Conservation (phyloP, 2,797 vertebrate genomes). For the Mus spretus region DNA sequence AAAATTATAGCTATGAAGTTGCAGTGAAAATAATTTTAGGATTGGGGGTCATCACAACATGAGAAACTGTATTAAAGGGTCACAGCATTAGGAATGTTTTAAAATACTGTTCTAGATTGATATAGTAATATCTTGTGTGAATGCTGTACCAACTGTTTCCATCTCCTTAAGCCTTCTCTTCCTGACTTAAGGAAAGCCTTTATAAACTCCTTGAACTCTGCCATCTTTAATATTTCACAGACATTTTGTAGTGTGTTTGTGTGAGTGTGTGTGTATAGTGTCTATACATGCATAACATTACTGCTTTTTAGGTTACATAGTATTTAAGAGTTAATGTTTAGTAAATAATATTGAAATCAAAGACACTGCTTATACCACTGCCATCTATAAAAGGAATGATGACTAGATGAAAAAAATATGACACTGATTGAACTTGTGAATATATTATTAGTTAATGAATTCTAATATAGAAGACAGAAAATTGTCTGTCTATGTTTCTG, state of each 20-base stretch:
- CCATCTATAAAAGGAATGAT: neutral
- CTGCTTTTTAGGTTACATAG: neutral
- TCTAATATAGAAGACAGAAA: neutral
- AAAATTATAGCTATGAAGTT: neutral
- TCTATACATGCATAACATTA: neutral
- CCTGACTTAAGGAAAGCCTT: neutral
- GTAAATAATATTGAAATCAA: neutral
- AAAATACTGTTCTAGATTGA: neutral
- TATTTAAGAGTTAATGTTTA: neutral
- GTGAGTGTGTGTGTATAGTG: neutral
- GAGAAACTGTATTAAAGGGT: neutral
- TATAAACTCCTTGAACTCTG: neutral
- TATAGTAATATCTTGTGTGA: neutral
- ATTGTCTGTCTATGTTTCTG: neutral
- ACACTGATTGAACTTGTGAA: neutral
- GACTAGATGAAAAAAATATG: neutral
- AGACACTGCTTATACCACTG: neutral
- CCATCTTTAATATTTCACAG: neutral
- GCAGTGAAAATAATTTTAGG: neutral
- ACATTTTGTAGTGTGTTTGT: neutral
- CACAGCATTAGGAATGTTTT: neutral
- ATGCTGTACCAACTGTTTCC: too few species aligned
- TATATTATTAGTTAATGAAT: neutral
- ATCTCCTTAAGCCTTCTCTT: neutral
- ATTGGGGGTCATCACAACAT: neutral